phyloP scores from a whole-genome alignment of 2,113 vertebrate species.

The Dendropsophus ebraccatus region DNA sequence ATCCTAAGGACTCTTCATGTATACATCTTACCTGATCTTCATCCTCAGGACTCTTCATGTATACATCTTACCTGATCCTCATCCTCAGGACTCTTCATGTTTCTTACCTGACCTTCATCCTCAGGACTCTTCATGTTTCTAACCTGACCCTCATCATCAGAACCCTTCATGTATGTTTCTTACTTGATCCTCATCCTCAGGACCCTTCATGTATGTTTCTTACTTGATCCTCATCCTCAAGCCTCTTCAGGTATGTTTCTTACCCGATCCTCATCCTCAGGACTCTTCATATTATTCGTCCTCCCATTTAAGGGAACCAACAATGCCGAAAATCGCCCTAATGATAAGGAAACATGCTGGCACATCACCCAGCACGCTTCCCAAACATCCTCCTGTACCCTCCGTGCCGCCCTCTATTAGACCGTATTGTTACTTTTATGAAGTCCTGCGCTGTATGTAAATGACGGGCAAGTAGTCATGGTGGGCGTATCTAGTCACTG shows the following conservation, averaged over 20 bases:
- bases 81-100: background rate
- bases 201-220: too few relatives aligned
- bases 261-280: background rate
- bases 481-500: too few relatives aligned
- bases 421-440: too few relatives aligned
- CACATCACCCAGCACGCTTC: too few relatives aligned
- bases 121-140: background rate
- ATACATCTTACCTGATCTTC: background rate
- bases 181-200: background rate
- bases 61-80: background rate
- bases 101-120: background rate
- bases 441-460: too few relatives aligned
- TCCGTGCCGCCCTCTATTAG: too few relatives aligned
- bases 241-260: background rate
- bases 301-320: too few relatives aligned
- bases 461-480: too few relatives aligned
- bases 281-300: too few relatives aligned
- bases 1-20: background rate
- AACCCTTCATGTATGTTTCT: background rate
- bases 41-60: background rate
- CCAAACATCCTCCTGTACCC: too few relatives aligned
- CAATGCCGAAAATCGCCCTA: too few relatives aligned
- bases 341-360: too few relatives aligned
- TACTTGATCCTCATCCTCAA: background rate
- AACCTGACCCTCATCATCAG: background rate